A percentile compares a stretch with the other conserved stretches of the same genome.
These are phyloP conservation scores for Enteromius unitaeniatus DNA, from an alignment of 2,797 vertebrate species.

Conservation along the genomic window DNA sequence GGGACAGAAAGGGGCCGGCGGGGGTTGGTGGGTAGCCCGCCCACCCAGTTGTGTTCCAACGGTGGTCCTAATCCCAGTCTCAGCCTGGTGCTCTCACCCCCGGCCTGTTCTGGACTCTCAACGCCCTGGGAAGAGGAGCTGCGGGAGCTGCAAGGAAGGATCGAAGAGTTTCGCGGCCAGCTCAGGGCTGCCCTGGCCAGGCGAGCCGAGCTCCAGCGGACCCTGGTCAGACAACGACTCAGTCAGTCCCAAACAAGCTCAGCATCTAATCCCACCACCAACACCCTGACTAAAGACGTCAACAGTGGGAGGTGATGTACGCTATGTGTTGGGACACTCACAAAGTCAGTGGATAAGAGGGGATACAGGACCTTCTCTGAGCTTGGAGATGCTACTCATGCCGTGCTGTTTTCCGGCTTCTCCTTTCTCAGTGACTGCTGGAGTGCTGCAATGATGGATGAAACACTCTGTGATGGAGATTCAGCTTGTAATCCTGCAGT, in stretches of 20 bases:
- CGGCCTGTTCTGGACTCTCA: constrained; percentile 71
- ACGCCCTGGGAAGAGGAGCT: constrained; percentile 83
- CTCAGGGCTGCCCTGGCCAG: constrained; percentile 83
- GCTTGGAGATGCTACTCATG: not conserved
- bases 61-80: constrained; percentile 75
- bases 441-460: constrained; percentile 38
- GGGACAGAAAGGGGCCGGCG: constrained; percentile 65
- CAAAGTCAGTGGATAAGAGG: constrained; percentile 10
- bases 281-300: constrained; percentile 51
- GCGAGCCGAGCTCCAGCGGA: constrained; percentile 85
- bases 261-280: constrained; percentile 60
- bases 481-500: constrained; percentile 39
- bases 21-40: constrained; percentile 70
- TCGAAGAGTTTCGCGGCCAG: constrained; percentile 80
- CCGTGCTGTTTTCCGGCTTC: not conserved
- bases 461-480: constrained; percentile 38
- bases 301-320: constrained; percentile 61
- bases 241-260: constrained; percentile 65
- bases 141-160: constrained; percentile 84
- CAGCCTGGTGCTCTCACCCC: constrained; percentile 75
- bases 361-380: constrained; percentile 10
- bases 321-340: constrained; percentile 13
- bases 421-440: constrained; percentile 37
- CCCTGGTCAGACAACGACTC: constrained; percentile 76
- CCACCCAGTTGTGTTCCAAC: constrained; percentile 77